These are phyloP conservation scores for Sitta carolinensis DNA, from an alignment of 2,797 vertebrate genomes.

Conservation along the genomic window DNA sequence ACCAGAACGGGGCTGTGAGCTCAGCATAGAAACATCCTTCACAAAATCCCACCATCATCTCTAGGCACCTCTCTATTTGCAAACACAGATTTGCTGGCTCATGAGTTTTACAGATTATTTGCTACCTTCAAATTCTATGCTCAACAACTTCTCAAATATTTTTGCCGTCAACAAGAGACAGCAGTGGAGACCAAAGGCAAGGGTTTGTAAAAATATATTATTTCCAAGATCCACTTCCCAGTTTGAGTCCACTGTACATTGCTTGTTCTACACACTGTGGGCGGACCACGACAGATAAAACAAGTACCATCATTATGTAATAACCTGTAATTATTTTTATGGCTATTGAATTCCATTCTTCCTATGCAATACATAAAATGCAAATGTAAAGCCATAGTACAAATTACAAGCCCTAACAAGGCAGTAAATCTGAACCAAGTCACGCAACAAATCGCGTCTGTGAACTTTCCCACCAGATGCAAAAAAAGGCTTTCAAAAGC, in stretches of 20 bases:
- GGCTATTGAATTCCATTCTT: constrained; percentile 90
- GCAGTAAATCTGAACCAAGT: constrained; percentile 77
- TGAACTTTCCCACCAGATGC: constrained; percentile 49
- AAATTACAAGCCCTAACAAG: constrained; percentile 76
- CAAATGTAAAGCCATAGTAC: constrained; percentile 77
- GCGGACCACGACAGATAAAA: constrained; percentile 47
- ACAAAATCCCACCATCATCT: neutral
- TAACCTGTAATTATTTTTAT: constrained; percentile 93
- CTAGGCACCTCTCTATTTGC: neutral
- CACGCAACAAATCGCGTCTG: constrained; percentile 77
- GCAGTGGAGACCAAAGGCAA: neutral
- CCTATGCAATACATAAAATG: constrained; percentile 89
- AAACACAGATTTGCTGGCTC: neutral
- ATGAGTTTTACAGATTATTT: neutral
- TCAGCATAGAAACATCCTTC: neutral
- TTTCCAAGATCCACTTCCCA: neutral
- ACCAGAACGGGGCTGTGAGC: neutral
- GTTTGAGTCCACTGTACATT: neutral
- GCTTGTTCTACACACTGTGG: constrained; percentile 32
- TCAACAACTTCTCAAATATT: neutral
- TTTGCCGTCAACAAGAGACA: neutral
- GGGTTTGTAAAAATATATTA: neutral
- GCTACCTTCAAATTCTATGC: neutral
- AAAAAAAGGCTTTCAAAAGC: constrained; percentile 34
- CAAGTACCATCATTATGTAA: constrained; percentile 74